Conservation (phyloP, 2,888 invertebrate species). For the Diaphora mendica region DNA sequence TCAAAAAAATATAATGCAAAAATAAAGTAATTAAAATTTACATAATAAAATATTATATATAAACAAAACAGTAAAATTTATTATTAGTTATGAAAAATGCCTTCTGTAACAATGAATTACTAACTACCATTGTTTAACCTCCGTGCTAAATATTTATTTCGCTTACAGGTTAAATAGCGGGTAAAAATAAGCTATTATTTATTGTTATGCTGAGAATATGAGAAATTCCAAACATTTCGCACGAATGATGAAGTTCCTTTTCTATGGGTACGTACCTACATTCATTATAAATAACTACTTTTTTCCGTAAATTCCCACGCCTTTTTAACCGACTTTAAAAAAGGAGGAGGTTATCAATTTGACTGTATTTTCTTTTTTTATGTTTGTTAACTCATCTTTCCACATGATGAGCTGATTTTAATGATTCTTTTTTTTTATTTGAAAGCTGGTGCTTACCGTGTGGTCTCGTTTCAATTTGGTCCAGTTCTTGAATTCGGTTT, state of each 20-base stretch:
- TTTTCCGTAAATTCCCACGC: too few relatives aligned
- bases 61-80: not conserved
- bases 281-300: not conserved
- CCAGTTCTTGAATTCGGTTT: too few relatives aligned
- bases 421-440: too few relatives aligned
- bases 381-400: too few relatives aligned
- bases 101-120: not conserved
- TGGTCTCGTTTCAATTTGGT: too few relatives aligned
- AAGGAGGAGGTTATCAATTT: too few relatives aligned
- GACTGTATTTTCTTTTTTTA: too few relatives aligned
- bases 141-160: conserved; percentile 8
- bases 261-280: not conserved
- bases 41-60: not conserved
- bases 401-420: too few relatives aligned
- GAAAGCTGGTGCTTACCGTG: too few relatives aligned
- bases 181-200: conserved; percentile 39
- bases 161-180: conserved; percentile 16
- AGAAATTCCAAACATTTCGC: conserved; percentile 24
- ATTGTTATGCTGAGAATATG: conserved; percentile 47
- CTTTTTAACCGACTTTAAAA: too few relatives aligned
- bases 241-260: conserved; percentile 9
- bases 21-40: not conserved
- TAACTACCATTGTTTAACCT: conserved; percentile 2
- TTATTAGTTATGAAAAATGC: not conserved
- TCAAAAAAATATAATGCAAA: not conserved